Evolutionary conservation across 2,113 vertebrate genomes (phyloP), one percentile per base, ranked within the genome.

Genomic region (Pionites leucogaster): DNA sequence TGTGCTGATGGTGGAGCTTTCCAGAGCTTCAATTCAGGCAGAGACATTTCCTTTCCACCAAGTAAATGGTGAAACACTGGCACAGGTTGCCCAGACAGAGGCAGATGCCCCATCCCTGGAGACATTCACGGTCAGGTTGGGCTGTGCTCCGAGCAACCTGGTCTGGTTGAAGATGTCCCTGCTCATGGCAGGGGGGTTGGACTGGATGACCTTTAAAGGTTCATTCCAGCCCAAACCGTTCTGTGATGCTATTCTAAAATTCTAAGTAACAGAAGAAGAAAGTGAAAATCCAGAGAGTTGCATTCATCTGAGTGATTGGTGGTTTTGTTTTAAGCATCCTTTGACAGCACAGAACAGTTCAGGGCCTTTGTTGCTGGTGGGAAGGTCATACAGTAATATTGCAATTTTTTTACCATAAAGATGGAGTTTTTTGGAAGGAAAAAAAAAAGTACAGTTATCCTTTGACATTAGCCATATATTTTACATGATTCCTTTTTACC

Each of bases 301-400:
- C 60, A 33, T 88, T 91, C 10, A 1, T 79, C 69, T 22, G 41
- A 35, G 44, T 79, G 86, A 91, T 90, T 31, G 57, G 68, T 94
- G 85, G 44, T 72, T 78, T 87, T 94, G 88, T 93, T 83, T 93
- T 7, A 2, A 64, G 68, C 59, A 49, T 81, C 85, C 75, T 82
- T 65, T 0, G 28, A n/a, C 69, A 6, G n/a, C 62, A 31, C 29
- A 27, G 60, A 41, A 22, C 47, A 49, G 77, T 46, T 68, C 79
- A 75, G 83, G 92, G 77, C 80, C 80, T 91, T 89, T 71, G 81
- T 92, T 93, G 86, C 64, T 92, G 86, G 11, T 78, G 75, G 35
- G 71, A 76, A 96, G 92, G 87, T 86, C 95, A 67, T 5, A 27
- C 57, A 75, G 88, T 33, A 81, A 79, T 37, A 3, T 16, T 76